These are phyloP conservation scores for Camarhynchus parvulus DNA, from an alignment of 2,113 vertebrate genomes.

Conservation along the genomic window DNA sequence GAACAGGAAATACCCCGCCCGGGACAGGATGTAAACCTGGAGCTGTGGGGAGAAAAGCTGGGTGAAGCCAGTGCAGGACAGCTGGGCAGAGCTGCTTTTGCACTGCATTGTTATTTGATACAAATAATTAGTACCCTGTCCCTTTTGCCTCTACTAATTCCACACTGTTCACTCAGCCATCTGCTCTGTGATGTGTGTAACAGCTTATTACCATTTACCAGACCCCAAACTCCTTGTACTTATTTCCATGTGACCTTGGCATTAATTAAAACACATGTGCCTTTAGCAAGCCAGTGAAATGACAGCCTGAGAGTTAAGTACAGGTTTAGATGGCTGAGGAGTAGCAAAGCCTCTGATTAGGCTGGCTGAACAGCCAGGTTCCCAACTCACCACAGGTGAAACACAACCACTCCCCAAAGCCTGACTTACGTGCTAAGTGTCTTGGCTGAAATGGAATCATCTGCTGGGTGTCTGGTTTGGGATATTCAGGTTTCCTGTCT, in stretches of 20 bases:
- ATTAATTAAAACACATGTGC: not conserved
- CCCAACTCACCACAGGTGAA: not conserved
- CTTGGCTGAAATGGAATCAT: slow-evolving; percentile 99
- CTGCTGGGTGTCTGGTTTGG: slow-evolving; percentile 97
- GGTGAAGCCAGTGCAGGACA: not conserved
- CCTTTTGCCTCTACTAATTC: not conserved
- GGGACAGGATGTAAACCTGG: slow-evolving; percentile 96
- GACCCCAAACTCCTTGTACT: not conserved
- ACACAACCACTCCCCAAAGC: not conserved
- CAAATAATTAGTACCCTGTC: not conserved
- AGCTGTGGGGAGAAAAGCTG: slow-evolving; percentile 73
- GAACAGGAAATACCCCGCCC: slow-evolving; percentile 96
- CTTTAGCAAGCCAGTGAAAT: not conserved
- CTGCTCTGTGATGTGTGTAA: not conserved
- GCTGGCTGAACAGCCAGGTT: not conserved
- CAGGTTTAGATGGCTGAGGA: not conserved
- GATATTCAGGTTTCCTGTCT: slow-evolving; percentile 96
- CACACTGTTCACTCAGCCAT: not conserved
- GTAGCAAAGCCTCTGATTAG: not conserved
- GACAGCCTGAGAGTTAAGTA: not conserved
- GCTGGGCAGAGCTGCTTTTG: not conserved
- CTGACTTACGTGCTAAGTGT: slow-evolving; percentile 92
- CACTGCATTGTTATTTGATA: not conserved
- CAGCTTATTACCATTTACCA: not conserved
- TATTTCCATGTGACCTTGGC: not conserved